Evolutionary conservation across 1,140 invertebrate species (phyloP).

Genomic region (Drosophila nebulosa): DNA sequence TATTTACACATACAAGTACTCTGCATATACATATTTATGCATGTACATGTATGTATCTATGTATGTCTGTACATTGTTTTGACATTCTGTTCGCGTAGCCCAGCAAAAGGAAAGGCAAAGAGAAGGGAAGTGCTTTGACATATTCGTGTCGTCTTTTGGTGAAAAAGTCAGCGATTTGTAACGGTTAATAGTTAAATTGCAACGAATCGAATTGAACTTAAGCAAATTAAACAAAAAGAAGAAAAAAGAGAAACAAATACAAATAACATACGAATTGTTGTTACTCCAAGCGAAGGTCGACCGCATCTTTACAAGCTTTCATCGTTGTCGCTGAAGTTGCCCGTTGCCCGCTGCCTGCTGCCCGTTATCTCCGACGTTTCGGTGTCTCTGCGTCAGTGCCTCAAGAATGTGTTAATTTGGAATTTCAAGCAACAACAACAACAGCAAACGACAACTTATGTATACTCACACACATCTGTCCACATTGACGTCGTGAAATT

Average conservation of each 20-base stretch:
- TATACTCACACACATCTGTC: neutral
- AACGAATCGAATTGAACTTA: constrained; percentile 47
- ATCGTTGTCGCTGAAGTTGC: neutral
- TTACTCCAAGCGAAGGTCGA: constrained; percentile 50
- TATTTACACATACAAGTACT: neutral
- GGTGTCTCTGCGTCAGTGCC: constrained; percentile 42
- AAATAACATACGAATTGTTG: constrained; percentile 2
- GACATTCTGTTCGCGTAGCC: constrained; percentile 28
- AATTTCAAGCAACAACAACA: constrained; percentile 39
- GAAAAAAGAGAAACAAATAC: neutral
- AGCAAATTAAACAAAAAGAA: constrained; percentile 1
- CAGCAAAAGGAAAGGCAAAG: constrained; percentile 15
- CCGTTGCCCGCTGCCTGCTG: no score
- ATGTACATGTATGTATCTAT: neutral
- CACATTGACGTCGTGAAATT: constrained; percentile 31
- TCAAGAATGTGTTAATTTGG: constrained; percentile 70
- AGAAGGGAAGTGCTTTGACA: neutral
- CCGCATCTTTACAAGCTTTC: constrained; percentile 69
- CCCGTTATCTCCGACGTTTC: neutral
- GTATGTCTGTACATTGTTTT: constrained; percentile 3
- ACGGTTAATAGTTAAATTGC: constrained; percentile 20
- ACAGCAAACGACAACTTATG: constrained; percentile 9
- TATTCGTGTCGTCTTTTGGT: neutral
- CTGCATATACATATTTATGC: neutral
- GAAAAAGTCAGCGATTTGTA: constrained; percentile 25